phyloP scores from a whole-genome alignment of 2,113 vertebrate species.

The Serilophus lunatus region DNA sequence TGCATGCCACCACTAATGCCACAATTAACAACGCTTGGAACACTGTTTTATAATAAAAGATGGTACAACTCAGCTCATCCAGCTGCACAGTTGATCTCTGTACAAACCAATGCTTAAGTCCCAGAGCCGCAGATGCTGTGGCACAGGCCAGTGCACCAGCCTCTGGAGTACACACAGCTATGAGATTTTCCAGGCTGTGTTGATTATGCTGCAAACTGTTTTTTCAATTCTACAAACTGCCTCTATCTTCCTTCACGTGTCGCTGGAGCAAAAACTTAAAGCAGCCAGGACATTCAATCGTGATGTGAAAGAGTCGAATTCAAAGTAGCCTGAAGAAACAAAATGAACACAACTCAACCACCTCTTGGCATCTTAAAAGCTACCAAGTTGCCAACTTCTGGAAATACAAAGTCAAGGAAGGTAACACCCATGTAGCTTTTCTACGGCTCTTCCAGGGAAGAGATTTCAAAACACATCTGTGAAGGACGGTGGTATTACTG shows the following conservation, averaged over 20 bases:
- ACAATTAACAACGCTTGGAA: background rate
- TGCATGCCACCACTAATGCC: background rate
- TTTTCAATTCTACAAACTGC: background rate
- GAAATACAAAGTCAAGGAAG: background rate
- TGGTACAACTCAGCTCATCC: background rate
- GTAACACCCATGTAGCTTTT: background rate
- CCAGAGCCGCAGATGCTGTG: background rate
- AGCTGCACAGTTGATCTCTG: fast-evolving
- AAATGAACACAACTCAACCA: background rate
- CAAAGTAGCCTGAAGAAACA: background rate
- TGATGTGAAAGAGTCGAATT: background rate
- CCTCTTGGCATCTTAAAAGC: background rate
- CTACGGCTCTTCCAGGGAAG: background rate
- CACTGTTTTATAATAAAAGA: background rate
- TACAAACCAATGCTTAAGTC: background rate
- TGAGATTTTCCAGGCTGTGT: background rate
- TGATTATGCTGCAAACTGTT: background rate
- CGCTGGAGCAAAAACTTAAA: background rate
- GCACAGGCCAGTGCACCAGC: background rate
- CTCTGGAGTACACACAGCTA: background rate
- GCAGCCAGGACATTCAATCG: background rate
- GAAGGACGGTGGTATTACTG: background rate
- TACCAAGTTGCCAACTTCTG: background rate
- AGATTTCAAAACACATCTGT: background rate
- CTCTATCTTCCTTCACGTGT: background rate